Evolutionary conservation across 2,113 vertebrate species (phyloP).

Genomic region (Pluvialis apricaria): DNA sequence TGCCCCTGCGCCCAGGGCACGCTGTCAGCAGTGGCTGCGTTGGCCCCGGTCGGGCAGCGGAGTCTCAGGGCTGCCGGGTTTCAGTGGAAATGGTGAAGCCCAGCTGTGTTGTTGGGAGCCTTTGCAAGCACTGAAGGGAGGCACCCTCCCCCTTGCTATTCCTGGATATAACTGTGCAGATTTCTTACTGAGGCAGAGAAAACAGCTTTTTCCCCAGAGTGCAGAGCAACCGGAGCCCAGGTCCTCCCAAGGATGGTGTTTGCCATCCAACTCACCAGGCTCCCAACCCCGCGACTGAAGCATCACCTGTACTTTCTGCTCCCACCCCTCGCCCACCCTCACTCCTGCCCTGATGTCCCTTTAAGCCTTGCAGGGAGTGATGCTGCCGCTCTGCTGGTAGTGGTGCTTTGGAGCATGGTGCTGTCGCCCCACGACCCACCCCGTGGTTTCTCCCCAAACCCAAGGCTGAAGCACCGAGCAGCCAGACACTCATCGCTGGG

Average conservation of each 20-base stretch:
- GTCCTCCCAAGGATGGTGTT: not conserved
- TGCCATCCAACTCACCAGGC: fast-evolving
- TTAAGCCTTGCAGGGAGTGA: not conserved
- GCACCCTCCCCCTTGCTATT: not conserved
- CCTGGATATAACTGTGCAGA: not conserved
- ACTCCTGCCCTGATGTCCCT: not conserved
- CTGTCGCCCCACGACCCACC: fast-evolving
- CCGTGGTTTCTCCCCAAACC: not conserved
- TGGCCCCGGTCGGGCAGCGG: not conserved
- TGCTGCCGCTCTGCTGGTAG: not conserved
- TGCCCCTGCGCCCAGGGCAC: not conserved
- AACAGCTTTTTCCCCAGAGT: not conserved
- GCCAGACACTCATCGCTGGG: fast-evolving
- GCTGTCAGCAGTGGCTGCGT: not conserved
- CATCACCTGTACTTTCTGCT: not conserved
- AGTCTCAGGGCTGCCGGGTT: not conserved
- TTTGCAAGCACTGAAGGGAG: not conserved
- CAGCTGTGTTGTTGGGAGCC: not conserved
- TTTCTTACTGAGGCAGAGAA: not conserved
- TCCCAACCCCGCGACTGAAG: not conserved
- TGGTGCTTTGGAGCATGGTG: not conserved
- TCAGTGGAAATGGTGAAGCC: not conserved
- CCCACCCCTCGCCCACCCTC: not conserved
- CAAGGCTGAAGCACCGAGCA: not conserved
- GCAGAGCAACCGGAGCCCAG: fast-evolving